These are phyloP conservation scores for Choristoneura rosaceana DNA, from an alignment of 2,888 invertebrate genomes.

Conservation along the genomic window DNA sequence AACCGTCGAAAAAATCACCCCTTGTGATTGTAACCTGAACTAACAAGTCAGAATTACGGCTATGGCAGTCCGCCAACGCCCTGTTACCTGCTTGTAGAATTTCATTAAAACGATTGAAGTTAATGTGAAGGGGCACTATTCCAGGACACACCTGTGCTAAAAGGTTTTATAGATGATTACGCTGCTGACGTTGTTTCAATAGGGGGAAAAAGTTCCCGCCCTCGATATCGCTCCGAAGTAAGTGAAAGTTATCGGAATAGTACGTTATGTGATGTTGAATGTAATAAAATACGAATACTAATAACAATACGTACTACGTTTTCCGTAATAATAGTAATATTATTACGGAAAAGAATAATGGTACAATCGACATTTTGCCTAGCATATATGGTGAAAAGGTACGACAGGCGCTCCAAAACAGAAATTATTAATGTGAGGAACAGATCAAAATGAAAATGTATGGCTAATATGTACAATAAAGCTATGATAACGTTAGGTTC, in stretches of 20 bases:
- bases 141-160: constrained; percentile 7
- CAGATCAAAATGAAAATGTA: neutral
- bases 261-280: neutral
- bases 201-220: neutral
- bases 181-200: neutral
- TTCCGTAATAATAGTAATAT: too few species aligned
- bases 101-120: constrained; percentile 28
- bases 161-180: constrained; percentile 7
- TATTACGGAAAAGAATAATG: neutral
- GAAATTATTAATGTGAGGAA: neutral
- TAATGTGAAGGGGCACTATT: neutral
- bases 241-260: neutral
- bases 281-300: constrained; percentile 2
- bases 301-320: neutral
- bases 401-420: neutral
- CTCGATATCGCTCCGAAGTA: neutral
- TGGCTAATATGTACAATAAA: neutral
- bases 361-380: neutral
- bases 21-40: neutral
- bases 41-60: neutral
- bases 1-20: neutral
- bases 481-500: neutral
- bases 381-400: neutral
- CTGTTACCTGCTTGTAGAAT: constrained; percentile 10
- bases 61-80: neutral